Percentiles rank a stretch among this genome's conserved stretches.
Evolutionary conservation across 2,888 invertebrate species (phyloP).

Genomic region (Cartodere bifasciata): DNA sequence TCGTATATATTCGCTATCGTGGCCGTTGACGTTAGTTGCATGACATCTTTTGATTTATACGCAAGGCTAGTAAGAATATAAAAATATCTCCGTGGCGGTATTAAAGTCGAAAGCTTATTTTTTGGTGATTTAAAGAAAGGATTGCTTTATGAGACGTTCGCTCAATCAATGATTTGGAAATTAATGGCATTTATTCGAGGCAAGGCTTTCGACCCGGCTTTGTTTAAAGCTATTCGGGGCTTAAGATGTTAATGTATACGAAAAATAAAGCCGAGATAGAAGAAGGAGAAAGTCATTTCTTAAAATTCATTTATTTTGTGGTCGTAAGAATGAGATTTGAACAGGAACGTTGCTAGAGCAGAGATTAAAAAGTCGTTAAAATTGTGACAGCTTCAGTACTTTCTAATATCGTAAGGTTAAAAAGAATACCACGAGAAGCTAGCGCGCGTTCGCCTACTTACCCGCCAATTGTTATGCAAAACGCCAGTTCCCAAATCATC

Average conservation of each 20-base stretch:
- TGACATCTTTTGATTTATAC: too few relatives aligned
- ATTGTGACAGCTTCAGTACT: slow-evolving; percentile 35
- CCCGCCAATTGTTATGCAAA: slow-evolving; percentile 38
- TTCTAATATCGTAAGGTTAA: slow-evolving; percentile 35
- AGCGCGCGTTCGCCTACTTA: slow-evolving; percentile 35
- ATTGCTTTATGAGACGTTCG: too few relatives aligned
- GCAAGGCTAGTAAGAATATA: too few relatives aligned
- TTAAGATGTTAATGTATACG: slow-evolving; percentile 29
- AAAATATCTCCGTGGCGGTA: too few relatives aligned
- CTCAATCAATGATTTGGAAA: too few relatives aligned
- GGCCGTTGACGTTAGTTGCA: too few relatives aligned
- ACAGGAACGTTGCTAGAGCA: slow-evolving; percentile 20
- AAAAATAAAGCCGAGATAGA: slow-evolving; percentile 25
- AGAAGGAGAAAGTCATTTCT: slow-evolving; percentile 29
- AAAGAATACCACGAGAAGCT: slow-evolving; percentile 29
- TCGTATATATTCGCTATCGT: too few relatives aligned
- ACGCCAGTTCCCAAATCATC: slow-evolving; percentile 34
- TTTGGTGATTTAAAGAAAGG: too few relatives aligned
- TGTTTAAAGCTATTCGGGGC: slow-evolving; percentile 25
- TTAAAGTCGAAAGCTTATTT: too few relatives aligned
- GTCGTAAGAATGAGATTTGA: slow-evolving; percentile 26
- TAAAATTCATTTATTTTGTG: slow-evolving; percentile 36
- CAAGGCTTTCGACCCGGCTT: slow-evolving; percentile 24
- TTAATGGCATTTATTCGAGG: slow-evolving; percentile 27
- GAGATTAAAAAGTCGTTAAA: slow-evolving; percentile 37